A percentile compares a stretch with the other conserved stretches of the same genome.
Conservation (phyloP, 2,113 vertebrate genomes). For the Dicrurus megarhynchus region DNA sequence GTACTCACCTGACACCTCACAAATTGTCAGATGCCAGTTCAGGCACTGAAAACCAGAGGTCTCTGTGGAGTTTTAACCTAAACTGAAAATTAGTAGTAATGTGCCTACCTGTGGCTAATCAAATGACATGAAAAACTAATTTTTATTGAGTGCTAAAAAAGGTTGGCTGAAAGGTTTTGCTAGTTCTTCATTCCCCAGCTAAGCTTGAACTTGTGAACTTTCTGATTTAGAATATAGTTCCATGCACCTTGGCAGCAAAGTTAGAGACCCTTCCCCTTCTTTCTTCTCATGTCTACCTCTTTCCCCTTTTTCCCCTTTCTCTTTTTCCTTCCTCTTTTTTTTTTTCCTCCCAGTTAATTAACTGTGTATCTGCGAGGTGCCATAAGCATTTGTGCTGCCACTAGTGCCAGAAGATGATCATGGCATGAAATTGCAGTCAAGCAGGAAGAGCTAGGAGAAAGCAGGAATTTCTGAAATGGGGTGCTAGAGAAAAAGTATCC, state of each 20-base stretch:
- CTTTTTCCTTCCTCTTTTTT: background rate
- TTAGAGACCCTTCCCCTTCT: background rate
- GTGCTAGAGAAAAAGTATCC: background rate
- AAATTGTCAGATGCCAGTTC: constrained; percentile 22
- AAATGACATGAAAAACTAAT: constrained; percentile 38
- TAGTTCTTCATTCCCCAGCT: background rate
- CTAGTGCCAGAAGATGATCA: background rate
- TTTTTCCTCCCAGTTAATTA: background rate
- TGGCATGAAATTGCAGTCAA: background rate
- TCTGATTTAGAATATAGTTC: background rate
- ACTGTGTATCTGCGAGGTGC: background rate
- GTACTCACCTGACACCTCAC: constrained; percentile 42
- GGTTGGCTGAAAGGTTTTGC: constrained; percentile 12
- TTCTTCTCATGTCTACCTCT: background rate
- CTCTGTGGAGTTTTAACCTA: constrained; percentile 24
- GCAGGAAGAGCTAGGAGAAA: background rate
- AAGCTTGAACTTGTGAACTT: background rate
- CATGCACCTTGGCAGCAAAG: background rate
- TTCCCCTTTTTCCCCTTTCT: rapidly evolving
- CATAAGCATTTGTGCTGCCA: background rate
- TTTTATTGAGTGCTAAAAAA: constrained; percentile 49
- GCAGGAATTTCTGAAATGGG: background rate
- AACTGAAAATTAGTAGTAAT: constrained; percentile 33
- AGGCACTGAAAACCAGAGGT: background rate
- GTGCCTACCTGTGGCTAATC: constrained; percentile 23